Evolutionary conservation across 2,888 invertebrate genomes (phyloP).

Genomic region (Drosophila macrothrix): DNA sequence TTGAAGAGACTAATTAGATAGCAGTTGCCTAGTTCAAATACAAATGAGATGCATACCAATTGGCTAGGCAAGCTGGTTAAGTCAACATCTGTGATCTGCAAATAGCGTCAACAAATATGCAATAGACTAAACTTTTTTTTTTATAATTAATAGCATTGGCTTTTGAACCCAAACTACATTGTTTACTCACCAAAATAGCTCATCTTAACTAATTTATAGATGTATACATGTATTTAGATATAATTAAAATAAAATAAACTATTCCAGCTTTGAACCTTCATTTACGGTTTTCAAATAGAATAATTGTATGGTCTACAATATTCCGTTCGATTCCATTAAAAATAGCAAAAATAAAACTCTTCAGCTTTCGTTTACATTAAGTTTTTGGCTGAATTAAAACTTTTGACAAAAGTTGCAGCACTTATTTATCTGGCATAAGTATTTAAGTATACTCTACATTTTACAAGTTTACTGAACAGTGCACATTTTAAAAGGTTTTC

Average conservation of each 20-base stretch:
- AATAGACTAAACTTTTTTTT: background rate
- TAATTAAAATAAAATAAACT: background rate
- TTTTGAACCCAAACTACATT: background rate
- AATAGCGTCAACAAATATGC: background rate
- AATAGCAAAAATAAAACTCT: background rate
- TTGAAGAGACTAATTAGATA: constrained; percentile 67
- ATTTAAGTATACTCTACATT: background rate
- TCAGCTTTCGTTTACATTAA: background rate
- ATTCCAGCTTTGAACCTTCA: background rate
- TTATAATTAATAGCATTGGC: background rate
- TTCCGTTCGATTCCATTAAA: background rate
- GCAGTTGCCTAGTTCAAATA: constrained; percentile 51
- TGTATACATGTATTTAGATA: background rate
- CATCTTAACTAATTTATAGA: background rate
- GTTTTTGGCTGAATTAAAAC: background rate
- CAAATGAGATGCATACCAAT: constrained; percentile 51
- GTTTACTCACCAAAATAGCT: background rate
- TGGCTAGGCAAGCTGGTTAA: constrained; percentile 22
- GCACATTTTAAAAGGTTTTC: background rate
- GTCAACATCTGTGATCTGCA: constrained; percentile 15
- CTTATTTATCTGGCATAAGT: background rate
- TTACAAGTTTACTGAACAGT: background rate
- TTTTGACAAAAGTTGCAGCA: background rate
- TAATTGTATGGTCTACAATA: background rate
- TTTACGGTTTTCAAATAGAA: background rate